A percentile compares a stretch with the other conserved stretches of the same genome.
Conservation (phyloP, 1,140 invertebrate species). For the Maniola jurtina region DNA sequence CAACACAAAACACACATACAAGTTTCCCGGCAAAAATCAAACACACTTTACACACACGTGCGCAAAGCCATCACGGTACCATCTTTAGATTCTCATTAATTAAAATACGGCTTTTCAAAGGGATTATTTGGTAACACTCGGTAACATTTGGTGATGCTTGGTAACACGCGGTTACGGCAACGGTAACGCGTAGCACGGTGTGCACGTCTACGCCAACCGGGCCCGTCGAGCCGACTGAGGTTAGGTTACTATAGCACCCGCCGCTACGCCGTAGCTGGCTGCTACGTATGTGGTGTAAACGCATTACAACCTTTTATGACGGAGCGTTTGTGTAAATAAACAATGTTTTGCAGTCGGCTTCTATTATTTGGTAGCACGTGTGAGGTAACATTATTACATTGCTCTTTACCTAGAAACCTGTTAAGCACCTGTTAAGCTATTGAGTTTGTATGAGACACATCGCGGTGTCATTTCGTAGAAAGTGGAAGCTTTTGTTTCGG, state of each 20-base stretch:
- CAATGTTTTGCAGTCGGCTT: conserved; percentile 27
- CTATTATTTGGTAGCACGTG: conserved; percentile 20
- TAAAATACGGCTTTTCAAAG: conserved; percentile 31
- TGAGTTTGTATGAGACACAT: neutral
- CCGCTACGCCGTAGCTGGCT: conserved; percentile 50
- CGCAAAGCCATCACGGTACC: conserved; percentile 14
- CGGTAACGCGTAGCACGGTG: conserved; percentile 26
- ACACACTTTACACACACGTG: conserved; percentile 11
- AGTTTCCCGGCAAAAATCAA: conserved; percentile 11
- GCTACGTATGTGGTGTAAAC: conserved; percentile 41
- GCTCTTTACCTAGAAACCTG: conserved; percentile 12
- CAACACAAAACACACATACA: conserved; percentile 23
- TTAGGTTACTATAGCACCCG: conserved; percentile 70
- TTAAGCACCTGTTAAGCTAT: conserved; percentile 10
- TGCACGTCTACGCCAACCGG: conserved; percentile 51
- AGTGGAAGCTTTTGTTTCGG: neutral
- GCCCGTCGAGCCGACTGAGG: conserved; percentile 51
- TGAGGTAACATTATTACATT: conserved; percentile 13
- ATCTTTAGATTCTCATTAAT: conserved; percentile 35
- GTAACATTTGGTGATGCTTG: conserved; percentile 5
- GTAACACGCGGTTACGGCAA: conserved; percentile 13
- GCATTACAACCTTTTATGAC: conserved; percentile 41
- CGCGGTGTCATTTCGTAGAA: neutral
- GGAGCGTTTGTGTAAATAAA: conserved; percentile 41
- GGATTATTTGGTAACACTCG: conserved; percentile 21